phyloP scores from a whole-genome alignment of 2,113 vertebrate genomes.

The Epinephelus lanceolatus region DNA sequence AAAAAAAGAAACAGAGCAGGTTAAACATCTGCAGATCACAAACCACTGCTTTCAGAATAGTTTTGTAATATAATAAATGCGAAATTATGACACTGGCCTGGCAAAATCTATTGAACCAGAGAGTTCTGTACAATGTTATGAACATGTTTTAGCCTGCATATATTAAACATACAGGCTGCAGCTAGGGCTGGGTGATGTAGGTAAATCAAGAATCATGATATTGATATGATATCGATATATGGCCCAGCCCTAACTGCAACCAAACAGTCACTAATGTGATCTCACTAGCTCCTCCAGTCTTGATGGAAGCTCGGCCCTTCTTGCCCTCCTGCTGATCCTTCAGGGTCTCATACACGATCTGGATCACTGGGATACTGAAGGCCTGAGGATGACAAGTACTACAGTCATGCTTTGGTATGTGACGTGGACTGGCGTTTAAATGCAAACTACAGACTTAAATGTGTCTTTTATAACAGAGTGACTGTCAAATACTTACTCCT shows the following conservation, averaged over 20 bases:
- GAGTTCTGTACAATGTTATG: not conserved
- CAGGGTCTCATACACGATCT: slow-evolving; percentile 97
- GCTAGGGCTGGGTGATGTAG: too few relatives aligned
- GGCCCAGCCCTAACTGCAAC: slow-evolving; percentile 4
- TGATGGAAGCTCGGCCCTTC: slow-evolving; percentile 91
- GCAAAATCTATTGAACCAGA: not conserved
- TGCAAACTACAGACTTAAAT: not conserved
- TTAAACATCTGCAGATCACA: not conserved
- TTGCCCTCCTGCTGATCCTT: slow-evolving; percentile 98
- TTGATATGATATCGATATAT: not conserved
- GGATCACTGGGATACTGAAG: slow-evolving; percentile 98
- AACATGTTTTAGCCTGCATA: not conserved
- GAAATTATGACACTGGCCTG: not conserved
- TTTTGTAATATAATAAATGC: not conserved
- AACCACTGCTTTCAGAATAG: not conserved
- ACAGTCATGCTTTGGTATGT: not conserved
- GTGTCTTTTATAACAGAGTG: not conserved
- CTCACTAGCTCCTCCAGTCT: slow-evolving; percentile 92
- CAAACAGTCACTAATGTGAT: not conserved
- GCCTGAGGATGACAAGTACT: slow-evolving; percentile 82
- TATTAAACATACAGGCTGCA: too few relatives aligned
- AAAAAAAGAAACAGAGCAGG: not conserved
- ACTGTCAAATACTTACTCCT: slow-evolving; percentile 88
- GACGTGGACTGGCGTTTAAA: not conserved
- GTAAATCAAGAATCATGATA: too few relatives aligned